Conservation (phyloP, 2,113 vertebrate genomes). For the Ivindomyrus marchei region DNA sequence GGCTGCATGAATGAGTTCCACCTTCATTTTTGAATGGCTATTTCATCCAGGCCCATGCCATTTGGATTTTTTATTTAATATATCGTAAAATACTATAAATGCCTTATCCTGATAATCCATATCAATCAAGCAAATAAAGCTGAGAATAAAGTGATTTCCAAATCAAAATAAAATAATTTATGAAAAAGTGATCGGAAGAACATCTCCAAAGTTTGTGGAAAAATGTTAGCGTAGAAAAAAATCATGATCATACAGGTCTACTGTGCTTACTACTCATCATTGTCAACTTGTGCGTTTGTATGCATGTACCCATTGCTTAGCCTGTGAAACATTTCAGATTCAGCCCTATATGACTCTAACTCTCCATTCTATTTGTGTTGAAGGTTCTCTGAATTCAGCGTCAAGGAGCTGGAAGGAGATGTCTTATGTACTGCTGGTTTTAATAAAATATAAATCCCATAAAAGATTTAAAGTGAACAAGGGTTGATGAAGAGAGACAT, state of each 20-base stretch:
- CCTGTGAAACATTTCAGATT: neutral
- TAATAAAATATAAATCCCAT: slow-evolving; percentile 1
- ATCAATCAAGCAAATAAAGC: neutral
- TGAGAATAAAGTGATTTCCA: neutral
- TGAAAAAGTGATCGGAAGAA: neutral
- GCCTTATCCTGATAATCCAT: neutral
- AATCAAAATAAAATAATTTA: neutral
- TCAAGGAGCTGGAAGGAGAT: neutral
- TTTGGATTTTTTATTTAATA: no score
- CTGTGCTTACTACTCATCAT: neutral
- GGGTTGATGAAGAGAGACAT: neutral
- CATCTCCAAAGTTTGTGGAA: neutral
- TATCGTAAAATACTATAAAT: neutral
- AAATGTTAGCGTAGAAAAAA: neutral
- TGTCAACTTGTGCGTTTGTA: neutral
- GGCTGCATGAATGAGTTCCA: neutral
- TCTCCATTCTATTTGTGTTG: neutral
- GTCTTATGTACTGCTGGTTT: neutral
- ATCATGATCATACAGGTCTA: neutral
- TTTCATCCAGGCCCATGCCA: neutral
- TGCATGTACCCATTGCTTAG: neutral
- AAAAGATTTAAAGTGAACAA: neutral
- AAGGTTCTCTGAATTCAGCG: neutral
- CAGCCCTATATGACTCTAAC: neutral
- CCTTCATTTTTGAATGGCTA: neutral